Percentiles rank a stretch among this genome's conserved stretches.
phyloP scores from a whole-genome alignment of 2,797 vertebrate genomes.

The Natrix natrix region DNA sequence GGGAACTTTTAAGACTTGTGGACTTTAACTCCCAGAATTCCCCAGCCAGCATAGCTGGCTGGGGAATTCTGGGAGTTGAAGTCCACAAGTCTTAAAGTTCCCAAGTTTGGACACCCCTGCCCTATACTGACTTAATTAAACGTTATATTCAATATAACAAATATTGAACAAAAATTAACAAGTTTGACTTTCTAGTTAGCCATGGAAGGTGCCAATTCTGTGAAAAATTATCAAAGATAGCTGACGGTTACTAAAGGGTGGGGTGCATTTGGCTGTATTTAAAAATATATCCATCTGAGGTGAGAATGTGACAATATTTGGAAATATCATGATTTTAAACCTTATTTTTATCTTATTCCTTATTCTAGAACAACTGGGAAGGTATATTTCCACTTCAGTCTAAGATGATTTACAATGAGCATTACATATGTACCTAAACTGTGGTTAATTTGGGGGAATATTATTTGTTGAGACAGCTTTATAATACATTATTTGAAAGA shows the following conservation, averaged over 20 bases:
- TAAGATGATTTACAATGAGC: background rate
- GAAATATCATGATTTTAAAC: background rate
- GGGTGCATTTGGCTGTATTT: background rate
- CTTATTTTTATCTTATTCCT: background rate
- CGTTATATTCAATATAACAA: background rate
- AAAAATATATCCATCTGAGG: background rate
- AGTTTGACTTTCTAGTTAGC: too few species aligned
- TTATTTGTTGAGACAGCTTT: background rate
- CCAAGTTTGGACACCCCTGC: too few species aligned
- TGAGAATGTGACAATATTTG: background rate
- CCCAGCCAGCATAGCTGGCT: too few species aligned
- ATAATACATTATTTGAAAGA: background rate
- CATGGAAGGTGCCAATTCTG: background rate
- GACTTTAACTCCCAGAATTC: too few species aligned
- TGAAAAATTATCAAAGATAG: background rate
- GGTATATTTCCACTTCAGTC: background rate
- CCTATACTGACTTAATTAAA: background rate
- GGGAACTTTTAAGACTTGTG: too few species aligned
- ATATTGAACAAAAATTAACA: background rate
- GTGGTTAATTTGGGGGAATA: background rate
- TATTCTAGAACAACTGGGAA: background rate
- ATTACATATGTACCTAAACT: background rate
- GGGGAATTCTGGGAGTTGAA: too few species aligned
- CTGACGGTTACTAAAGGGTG: background rate
- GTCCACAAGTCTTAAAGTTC: too few species aligned